Base-by-base conservation (phyloP, 1,140 invertebrate genomes). In the Heliothis virescens region DNA sequence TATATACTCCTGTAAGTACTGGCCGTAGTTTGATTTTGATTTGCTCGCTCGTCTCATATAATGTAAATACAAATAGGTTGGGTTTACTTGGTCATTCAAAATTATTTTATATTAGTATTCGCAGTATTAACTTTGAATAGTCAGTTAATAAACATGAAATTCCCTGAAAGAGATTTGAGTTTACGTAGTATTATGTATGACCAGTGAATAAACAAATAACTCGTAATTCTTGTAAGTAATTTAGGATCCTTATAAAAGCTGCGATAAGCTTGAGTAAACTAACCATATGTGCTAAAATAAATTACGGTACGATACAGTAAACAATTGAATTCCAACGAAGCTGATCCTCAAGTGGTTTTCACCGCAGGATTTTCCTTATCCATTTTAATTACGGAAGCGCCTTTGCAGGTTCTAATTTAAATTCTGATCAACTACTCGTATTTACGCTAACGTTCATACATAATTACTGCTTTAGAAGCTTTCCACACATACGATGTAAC, bases 261-360 rank as follows among this genome's bases (percentile, higher is more conserved):
- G 50, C 63, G 21, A 69, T 55, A 48, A n/a, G 13, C 41, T 80
- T 74, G 75, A 79, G 82, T 82, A 89, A 89, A 87, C 81, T 79
- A 82, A 82, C 87, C 86, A 90, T 86, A 87, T 89, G 84, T 85
- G 83, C 86, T 79, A 85, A 90, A 84, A 90, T 83, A 83, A 86
- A 87, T 88, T 83, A 91, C 85, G 85, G 73, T 84, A 80, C 89
- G 86, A 86, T 89, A 89, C 89, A 82, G 89, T 90, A 92, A 92
- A 91, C 91, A 92, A 87, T 87, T 89, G 88, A 89, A 88, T 89
- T 65, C 62, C 62, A 65, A 16, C n/a, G 34, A 65, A 65, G 16
- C n/a, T 16, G 34, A n/a, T n/a, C 11, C 62, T 34, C 47, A 15
- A 18, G 10, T 65, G n/a, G 62, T 16, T 48, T 47, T 18, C n/a